These are phyloP conservation scores for Lypha dubia DNA, from an alignment of 2,888 invertebrate genomes.

Conservation along the genomic window DNA sequence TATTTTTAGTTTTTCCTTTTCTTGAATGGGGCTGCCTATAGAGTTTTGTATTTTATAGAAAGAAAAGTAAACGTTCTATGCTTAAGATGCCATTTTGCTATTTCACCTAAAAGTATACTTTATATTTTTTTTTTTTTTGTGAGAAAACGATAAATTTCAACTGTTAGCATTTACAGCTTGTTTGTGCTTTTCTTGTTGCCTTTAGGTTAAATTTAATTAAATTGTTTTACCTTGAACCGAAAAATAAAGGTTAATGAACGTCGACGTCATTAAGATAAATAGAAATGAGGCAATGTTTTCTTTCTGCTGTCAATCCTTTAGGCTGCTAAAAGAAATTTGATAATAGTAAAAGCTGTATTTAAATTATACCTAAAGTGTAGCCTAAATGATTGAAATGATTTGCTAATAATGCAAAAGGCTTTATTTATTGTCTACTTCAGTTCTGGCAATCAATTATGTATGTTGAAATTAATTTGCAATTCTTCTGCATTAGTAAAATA, in stretches of 20 bases:
- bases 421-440: neutral
- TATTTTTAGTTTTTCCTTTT: neutral
- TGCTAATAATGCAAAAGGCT: neutral
- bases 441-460: neutral
- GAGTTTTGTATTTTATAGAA: neutral
- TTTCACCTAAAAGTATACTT: constrained; percentile 6
- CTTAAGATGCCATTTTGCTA: neutral
- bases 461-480: neutral
- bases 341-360: neutral
- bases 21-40: neutral
- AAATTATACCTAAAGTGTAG: neutral
- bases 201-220: constrained; percentile 28
- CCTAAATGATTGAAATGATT: neutral
- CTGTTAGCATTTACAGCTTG: neutral
- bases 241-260: constrained; percentile 18
- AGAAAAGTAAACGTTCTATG: neutral
- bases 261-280: constrained; percentile 8
- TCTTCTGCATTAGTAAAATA: neutral
- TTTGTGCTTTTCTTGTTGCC: neutral
- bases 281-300: neutral
- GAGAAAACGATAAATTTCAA: neutral
- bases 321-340: neutral
- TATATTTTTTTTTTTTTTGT: neutral
- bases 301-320: neutral
- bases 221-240: constrained; percentile 22